A percentile compares a stretch with the other conserved stretches of the same genome.
Conservation (phyloP, 2,113 vertebrate species). For the Mionectes macconnelli region DNA sequence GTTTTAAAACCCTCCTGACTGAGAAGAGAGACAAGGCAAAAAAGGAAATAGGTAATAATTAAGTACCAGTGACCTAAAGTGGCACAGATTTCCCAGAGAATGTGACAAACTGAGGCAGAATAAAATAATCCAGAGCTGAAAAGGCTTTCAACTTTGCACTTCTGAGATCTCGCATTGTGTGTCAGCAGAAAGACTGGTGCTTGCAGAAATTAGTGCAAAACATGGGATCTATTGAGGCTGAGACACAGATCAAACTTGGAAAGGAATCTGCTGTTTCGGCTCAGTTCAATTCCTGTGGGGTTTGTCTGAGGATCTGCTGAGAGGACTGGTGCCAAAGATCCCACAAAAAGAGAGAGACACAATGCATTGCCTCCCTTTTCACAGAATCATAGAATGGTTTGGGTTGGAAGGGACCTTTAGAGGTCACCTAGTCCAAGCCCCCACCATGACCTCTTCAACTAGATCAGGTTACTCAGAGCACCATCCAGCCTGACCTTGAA, state of each 20-base stretch:
- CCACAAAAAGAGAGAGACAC: background rate
- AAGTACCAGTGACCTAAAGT: background rate
- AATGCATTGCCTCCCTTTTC: background rate
- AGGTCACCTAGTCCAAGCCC: background rate
- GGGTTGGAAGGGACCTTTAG: background rate
- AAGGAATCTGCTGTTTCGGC: background rate
- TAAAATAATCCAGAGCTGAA: background rate
- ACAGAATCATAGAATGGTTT: background rate
- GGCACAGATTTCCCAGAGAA: background rate
- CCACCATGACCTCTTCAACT: rapidly evolving
- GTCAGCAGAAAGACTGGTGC: background rate
- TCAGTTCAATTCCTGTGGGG: background rate
- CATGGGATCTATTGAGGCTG: too few relatives aligned
- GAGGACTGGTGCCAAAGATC: background rate
- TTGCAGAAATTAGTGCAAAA: background rate
- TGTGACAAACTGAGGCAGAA: rapidly evolving
- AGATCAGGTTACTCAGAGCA: background rate
- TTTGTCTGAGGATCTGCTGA: rapidly evolving
- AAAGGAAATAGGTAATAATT: background rate
- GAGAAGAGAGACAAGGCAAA: background rate
- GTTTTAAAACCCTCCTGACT: background rate
- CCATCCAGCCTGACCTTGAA: background rate
- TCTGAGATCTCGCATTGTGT: rapidly evolving
- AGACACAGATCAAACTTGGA: background rate
- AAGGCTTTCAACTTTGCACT: rapidly evolving